These are phyloP conservation scores for Malthinus flaveolus DNA, from an alignment of 2,888 invertebrate species.

Conservation along the genomic window DNA sequence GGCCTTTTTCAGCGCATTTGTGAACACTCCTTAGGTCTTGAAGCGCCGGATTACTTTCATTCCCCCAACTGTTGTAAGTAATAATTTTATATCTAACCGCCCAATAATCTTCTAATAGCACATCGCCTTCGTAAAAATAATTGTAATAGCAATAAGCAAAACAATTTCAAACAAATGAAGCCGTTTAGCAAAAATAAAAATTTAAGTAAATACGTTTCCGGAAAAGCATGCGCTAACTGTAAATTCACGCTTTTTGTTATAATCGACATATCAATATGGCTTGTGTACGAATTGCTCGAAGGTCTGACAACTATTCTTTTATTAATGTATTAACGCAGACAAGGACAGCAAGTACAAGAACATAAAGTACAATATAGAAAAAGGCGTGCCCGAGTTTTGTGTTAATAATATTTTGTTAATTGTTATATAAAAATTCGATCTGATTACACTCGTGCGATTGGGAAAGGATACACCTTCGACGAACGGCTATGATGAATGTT, in stretches of 20 bases:
- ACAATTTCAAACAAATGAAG: not conserved
- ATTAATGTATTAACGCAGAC: conserved; percentile 13
- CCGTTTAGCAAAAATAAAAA: not conserved
- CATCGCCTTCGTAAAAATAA: no score
- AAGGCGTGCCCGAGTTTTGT: conserved; percentile 14
- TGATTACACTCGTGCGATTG: no score
- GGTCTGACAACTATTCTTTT: conserved; percentile 26
- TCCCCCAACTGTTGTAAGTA: no score
- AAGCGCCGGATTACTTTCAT: no score
- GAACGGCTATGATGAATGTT: no score
- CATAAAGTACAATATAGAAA: conserved; percentile 17
- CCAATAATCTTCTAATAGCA: no score
- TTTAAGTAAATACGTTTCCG: not conserved
- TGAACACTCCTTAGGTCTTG: no score
- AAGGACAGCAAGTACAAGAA: conserved; percentile 22
- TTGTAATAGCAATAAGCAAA: no score
- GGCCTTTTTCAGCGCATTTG: no score
- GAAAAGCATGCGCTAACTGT: conserved; percentile 7
- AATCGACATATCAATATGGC: not conserved
- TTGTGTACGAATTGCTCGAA: conserved; percentile 21
- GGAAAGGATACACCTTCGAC: no score
- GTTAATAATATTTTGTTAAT: not conserved
- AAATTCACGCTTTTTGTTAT: not conserved
- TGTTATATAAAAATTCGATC: no score
- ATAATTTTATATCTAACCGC: no score